Evolutionary conservation across 2,888 invertebrate genomes (phyloP), one percentile per base, ranked within the genome.

Genomic region (Lycophotia porphyrea): DNA sequence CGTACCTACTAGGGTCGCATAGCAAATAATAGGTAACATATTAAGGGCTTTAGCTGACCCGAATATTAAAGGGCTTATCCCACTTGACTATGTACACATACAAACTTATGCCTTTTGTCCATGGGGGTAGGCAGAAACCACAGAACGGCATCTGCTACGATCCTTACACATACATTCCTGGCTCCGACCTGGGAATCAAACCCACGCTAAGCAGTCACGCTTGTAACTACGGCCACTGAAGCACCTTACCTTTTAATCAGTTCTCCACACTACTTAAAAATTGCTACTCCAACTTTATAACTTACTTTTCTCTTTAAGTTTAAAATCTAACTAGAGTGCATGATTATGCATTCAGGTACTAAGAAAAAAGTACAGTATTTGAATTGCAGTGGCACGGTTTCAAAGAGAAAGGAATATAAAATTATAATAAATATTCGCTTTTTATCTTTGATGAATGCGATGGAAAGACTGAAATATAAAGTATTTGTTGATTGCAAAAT

Each of bases 291-390:
- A n/a, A 31, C 36, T 47, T 34, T 4, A 52, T 34, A 63, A 71
- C 63, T 63, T 27, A 18, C 44, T 47, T 69, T 55, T 18, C 42
- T 55, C 52, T 31, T 24, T 27, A 42, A n/a, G 27, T 58, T 79
- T 49, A n/a, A 47, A 71, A 71, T 49, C n/a, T 31, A 34, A 65
- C n/a, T 4, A n/a, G 18, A 63, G 24, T 60, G 58, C 60, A 68
- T 76, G 68, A 49, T 18, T 71, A 72, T 80, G 80, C 52, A 76
- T 49, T 49, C 15, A 24, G 8, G 27, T 27, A 15, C 47, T 15
- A 13, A 68, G 68, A 47, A 49, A 69, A 36, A 66, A 64, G 24
- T n/a, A 47, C 27, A 39, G 36, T 71, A 44, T 76, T 81, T 49
- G 61, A 70, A 63, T 69, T 69, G 65, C 47, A 81, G n/a, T 34